Base-by-base conservation (phyloP, 1,140 invertebrate species). In the Heliconius himera region DNA sequence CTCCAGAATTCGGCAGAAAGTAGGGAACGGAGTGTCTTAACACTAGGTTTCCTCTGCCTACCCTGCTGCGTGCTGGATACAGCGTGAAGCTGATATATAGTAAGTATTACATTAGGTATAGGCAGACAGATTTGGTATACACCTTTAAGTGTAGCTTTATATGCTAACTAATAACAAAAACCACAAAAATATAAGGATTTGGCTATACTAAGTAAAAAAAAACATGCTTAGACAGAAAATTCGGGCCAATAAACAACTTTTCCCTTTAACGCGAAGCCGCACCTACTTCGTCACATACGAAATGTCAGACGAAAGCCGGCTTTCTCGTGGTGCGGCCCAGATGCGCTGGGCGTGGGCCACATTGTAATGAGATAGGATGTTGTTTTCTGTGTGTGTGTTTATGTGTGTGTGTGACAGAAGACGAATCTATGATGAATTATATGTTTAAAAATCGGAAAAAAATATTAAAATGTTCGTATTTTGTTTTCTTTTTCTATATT, bases 271-370 rank as follows among this genome's bases (percentile, higher is more conserved):
- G 60, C 73, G 72, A 73, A 72, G 75, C 46, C 79, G 79, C 79
- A 74, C 74, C 79, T 72, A 75, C 60, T 22, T 66, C 78, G 79
- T 80, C 79, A 80, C 72, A 81, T 74, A 83, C 82, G 77, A 84
- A 85, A 84, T 86, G 88, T 86, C 87, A 85, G 88, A 81, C 79
- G 85, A 83, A 85, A 83, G 84, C 75, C 81, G 74, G 83, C 84
- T 89, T 88, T 89, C 86, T 84, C 84, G 76, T 72, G 77, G 73
- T 33, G 66, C 76, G 76, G 79, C 79, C 79, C 79, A 81, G 79
- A 77, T 81, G 79, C 76, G 66, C 54, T 74, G 46, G 60, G 73
- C 72, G 74, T 80, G 73, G 73, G 66, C 36, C 11, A 73, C 78
- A 76, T 79, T 74, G 72, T 79, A 70, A 79, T 79, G 76, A 78